Evolutionary conservation across 2,888 invertebrate species (phyloP).

Genomic region (Monoplex corrugatus): DNA sequence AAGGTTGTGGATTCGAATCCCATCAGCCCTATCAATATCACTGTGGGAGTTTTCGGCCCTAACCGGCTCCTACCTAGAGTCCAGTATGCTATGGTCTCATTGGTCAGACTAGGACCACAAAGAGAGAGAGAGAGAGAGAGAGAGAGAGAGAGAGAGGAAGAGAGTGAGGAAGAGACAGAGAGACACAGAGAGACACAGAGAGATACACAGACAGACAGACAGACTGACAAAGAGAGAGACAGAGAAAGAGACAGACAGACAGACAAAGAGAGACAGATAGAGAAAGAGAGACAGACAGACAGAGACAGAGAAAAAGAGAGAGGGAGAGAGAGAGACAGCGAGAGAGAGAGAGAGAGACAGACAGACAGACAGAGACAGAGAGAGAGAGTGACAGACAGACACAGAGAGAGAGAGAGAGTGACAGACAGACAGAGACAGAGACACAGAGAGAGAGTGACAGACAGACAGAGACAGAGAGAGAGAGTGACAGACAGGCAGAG

Average conservation of each 20-base stretch:
- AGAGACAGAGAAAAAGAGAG: too few species aligned
- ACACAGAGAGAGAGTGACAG: too few species aligned
- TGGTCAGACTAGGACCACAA: too few species aligned
- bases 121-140: not conserved
- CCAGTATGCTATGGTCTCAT: too few species aligned
- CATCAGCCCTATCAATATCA: too few species aligned
- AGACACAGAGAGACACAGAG: too few species aligned
- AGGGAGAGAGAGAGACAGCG: too few species aligned
- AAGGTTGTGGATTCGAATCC: too few species aligned
- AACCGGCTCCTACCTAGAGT: too few species aligned
- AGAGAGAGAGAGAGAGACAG: not conserved
- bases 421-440: not conserved
- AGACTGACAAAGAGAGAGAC: not conserved
- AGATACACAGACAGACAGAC: not conserved
- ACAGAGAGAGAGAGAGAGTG: not conserved
- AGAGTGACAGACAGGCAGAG: not conserved
- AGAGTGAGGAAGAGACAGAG: not conserved
- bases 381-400: not conserved
- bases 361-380: not conserved
- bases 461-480: too few species aligned
- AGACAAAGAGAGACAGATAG: not conserved
- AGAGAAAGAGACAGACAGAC: not conserved
- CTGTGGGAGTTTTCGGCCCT: too few species aligned
- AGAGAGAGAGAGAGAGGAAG: not conserved
- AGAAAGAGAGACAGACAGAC: too few species aligned